These are phyloP conservation scores for Phylloscopus whistleri DNA, from an alignment of 2,113 vertebrate genomes.

Conservation along the genomic window DNA sequence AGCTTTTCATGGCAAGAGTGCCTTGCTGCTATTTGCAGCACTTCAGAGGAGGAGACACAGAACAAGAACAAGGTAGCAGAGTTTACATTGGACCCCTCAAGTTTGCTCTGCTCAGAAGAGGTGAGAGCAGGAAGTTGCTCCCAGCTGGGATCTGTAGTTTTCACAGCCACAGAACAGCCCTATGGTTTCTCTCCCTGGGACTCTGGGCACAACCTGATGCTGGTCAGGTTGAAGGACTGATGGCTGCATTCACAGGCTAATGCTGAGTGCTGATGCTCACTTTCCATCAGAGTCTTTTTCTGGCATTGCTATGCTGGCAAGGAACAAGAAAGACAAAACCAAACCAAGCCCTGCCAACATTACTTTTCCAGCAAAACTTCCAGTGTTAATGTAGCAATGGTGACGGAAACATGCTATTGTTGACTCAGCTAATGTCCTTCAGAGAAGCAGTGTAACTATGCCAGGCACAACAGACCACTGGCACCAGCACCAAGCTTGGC, in stretches of 20 bases:
- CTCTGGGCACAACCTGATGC: not conserved
- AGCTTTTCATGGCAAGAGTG: not conserved
- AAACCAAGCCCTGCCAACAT: not conserved
- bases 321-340: not conserved
- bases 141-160: not conserved
- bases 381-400: not conserved
- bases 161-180: not conserved
- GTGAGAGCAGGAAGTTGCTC: not conserved
- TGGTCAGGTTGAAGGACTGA: not conserved
- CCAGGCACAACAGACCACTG: conserved; percentile 39
- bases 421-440: conserved; percentile 12
- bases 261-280: not conserved
- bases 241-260: not conserved
- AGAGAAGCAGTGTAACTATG: not conserved
- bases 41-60: not conserved
- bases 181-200: not conserved
- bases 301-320: not conserved
- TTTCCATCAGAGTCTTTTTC: not conserved
- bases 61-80: not conserved
- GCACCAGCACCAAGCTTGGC: not conserved
- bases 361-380: conserved; percentile 40
- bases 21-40: not conserved
- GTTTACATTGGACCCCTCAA: not conserved
- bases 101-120: not conserved
- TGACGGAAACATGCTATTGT: not conserved